Conservation (phyloP, 2,888 invertebrate genomes). For the Pristionchus fissidentatus region DNA sequence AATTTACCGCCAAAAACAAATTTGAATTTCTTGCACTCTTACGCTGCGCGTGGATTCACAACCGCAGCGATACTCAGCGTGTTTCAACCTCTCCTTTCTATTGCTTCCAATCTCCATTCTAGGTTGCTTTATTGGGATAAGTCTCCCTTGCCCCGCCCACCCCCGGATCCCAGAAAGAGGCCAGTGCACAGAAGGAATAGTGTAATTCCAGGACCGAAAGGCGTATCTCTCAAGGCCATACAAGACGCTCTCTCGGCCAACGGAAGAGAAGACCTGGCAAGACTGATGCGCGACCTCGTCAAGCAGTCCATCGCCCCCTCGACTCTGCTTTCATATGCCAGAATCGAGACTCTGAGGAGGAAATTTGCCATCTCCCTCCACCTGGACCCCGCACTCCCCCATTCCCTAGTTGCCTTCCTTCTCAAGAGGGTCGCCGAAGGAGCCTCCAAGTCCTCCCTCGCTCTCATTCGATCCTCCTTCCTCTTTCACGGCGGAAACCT, state of each 20-base stretch:
- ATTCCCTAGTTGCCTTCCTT: background rate
- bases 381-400: background rate
- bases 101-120: too few species aligned
- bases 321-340: background rate
- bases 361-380: background rate
- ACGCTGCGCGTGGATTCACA: too few species aligned
- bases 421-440: background rate
- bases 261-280: background rate
- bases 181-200: too few species aligned
- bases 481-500: background rate
- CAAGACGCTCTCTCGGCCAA: background rate
- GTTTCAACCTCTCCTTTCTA: too few species aligned
- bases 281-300: background rate
- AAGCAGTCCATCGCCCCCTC: background rate
- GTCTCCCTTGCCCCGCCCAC: too few species aligned
- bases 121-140: too few species aligned
- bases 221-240: too few species aligned
- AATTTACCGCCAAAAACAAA: too few species aligned
- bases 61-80: too few species aligned
- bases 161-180: too few species aligned
- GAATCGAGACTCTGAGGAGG: background rate
- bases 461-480: background rate
- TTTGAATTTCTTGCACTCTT: too few species aligned
- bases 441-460: background rate
- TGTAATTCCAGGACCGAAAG: too few species aligned